Evolutionary conservation across 2,888 invertebrate species (phyloP).

Genomic region (Cosmia pyralina): DNA sequence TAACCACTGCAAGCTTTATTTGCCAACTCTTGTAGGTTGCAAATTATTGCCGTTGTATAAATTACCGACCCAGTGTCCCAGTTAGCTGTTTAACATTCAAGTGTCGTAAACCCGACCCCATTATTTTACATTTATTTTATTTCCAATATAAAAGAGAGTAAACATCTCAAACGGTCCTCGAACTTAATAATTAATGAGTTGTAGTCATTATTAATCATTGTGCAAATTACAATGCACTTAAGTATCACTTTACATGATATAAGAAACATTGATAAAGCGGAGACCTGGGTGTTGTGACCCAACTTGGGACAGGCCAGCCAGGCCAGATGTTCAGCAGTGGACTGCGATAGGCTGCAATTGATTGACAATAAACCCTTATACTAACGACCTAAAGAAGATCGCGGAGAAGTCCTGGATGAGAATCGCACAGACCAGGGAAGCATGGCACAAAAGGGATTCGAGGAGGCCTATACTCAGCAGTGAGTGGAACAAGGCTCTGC

Average conservation of each 20-base stretch:
- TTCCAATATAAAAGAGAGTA: slow-evolving; percentile 6
- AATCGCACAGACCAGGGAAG: too few relatives aligned
- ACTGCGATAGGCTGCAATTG: not conserved
- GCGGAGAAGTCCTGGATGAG: too few relatives aligned
- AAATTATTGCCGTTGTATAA: not conserved
- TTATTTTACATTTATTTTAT: slow-evolving; percentile 15
- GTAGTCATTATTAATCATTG: slow-evolving; percentile 8
- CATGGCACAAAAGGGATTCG: too few relatives aligned
- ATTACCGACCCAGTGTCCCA: not conserved
- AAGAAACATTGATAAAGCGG: not conserved
- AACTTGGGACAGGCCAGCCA: not conserved
- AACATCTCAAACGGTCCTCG: not conserved
- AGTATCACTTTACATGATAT: not conserved
- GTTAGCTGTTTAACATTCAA: not conserved
- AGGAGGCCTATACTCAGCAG: too few relatives aligned
- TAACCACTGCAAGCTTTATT: not conserved
- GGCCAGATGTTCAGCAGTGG: not conserved
- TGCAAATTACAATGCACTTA: not conserved
- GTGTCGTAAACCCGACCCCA: slow-evolving; percentile 3
- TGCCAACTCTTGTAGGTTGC: not conserved
- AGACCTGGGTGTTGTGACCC: not conserved
- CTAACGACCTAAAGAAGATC: not conserved
- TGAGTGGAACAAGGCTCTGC: too few relatives aligned
- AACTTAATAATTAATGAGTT: slow-evolving; percentile 8
- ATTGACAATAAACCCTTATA: not conserved